Evolutionary conservation across 2,888 invertebrate species (phyloP).

Genomic region (Drosophila multiciliata): DNA sequence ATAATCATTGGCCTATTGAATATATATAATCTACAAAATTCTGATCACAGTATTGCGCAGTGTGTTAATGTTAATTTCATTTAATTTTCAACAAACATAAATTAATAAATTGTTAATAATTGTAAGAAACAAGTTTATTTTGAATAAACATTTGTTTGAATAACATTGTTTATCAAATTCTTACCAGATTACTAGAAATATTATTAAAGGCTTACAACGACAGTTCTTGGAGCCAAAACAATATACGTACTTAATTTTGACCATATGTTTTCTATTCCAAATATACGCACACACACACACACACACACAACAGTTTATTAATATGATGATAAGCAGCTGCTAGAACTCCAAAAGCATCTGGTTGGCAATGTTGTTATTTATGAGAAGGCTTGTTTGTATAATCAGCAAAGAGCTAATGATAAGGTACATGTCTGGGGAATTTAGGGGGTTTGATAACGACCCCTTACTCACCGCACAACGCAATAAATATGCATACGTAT

Average conservation of each 20-base stretch:
- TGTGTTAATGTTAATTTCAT: neutral
- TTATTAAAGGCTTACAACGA: neutral
- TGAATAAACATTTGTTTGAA: neutral
- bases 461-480: conserved; percentile 6
- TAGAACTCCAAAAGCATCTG: conserved; percentile 31
- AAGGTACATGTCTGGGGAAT: conserved; percentile 40
- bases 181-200: neutral
- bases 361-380: conserved; percentile 44
- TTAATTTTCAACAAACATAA: neutral
- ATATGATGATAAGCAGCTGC: conserved; percentile 53
- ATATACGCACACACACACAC: neutral
- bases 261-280: neutral
- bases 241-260: neutral
- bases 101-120: neutral
- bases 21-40: neutral
- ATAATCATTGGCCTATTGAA: conserved; percentile 8
- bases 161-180: neutral
- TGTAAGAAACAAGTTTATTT: neutral
- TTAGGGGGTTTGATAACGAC: conserved; percentile 43
- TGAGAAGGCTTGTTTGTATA: conserved; percentile 40
- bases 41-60: conserved; percentile 1
- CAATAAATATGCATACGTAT: neutral
- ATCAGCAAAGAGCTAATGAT: conserved; percentile 45
- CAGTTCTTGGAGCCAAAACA: neutral
- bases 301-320: conserved; percentile 12